phyloP scores from a whole-genome alignment of 2,113 vertebrate species.

The Rhinoptilus africanus region DNA sequence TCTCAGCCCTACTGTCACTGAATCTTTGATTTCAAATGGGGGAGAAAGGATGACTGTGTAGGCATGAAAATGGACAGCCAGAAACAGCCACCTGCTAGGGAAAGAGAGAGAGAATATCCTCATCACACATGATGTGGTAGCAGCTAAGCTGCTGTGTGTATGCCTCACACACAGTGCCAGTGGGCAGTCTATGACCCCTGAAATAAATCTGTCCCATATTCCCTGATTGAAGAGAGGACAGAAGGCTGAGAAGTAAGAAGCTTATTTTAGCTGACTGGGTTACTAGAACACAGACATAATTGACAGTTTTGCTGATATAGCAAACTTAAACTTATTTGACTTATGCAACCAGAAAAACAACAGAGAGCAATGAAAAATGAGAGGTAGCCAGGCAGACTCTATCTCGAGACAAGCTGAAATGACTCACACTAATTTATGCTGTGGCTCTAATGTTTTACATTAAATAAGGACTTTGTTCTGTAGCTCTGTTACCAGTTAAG shows the following conservation, averaged over 20 bases:
- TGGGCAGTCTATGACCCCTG: background rate
- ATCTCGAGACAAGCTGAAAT: background rate
- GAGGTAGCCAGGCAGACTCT: background rate
- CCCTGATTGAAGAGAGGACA: background rate
- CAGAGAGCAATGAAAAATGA: background rate
- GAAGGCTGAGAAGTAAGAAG: constrained; percentile 32
- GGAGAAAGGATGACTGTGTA: constrained; percentile 45
- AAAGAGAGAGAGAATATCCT: background rate
- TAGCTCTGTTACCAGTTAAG: background rate
- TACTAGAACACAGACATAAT: background rate
- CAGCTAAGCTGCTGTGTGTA: background rate
- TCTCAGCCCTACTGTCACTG: background rate
- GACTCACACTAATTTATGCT: background rate
- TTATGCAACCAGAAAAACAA: background rate
- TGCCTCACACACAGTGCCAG: background rate
- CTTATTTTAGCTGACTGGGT: constrained; percentile 34
- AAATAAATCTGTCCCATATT: constrained; percentile 21
- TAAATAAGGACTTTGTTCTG: background rate
- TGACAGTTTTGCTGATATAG: background rate
- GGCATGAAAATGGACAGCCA: constrained; percentile 26
- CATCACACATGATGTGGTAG: background rate
- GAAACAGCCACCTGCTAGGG: constrained; percentile 45
- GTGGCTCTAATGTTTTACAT: background rate
- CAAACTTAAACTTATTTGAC: background rate
- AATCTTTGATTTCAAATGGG: constrained; percentile 39